Conservation (phyloP, 2,888 invertebrate genomes). For the Thyatira batis region DNA sequence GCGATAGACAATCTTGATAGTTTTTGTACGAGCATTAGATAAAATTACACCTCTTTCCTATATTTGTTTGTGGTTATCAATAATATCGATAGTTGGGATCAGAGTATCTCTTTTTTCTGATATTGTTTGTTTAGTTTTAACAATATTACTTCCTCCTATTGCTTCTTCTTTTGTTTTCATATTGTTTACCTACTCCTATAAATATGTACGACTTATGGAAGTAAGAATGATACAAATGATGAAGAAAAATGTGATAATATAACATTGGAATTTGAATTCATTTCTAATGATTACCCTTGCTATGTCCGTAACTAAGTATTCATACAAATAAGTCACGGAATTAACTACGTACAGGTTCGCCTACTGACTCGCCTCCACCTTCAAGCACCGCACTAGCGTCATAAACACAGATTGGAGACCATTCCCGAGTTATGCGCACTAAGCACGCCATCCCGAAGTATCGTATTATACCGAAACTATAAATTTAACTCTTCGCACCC, state of each 20-base stretch:
- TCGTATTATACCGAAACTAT: conserved; percentile 67
- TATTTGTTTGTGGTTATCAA: conserved; percentile 58
- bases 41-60: conserved; percentile 53
- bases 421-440: conserved; percentile 66
- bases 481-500: conserved; percentile 79
- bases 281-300: not conserved
- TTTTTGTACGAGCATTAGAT: conserved; percentile 61
- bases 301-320: not conserved
- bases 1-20: conserved; percentile 47
- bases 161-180: not conserved
- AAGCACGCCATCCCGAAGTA: conserved; percentile 71
- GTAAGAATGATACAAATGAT: not conserved
- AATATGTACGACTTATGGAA: not conserved
- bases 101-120: conserved; percentile 27
- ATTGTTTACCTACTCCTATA: not conserved
- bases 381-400: conserved; percentile 39
- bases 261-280: not conserved
- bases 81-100: conserved; percentile 35
- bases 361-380: conserved; percentile 33
- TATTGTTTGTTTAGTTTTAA: conserved; percentile 28
- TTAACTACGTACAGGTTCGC: conserved; percentile 49
- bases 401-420: conserved; percentile 70
- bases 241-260: not conserved
- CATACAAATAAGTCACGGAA: conserved; percentile 59
- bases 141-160: conserved; percentile 10